A percentile compares a stretch with the other conserved stretches of the same genome.
Evolutionary conservation across 2,888 invertebrate genomes (phyloP).

Genomic region (Pristionchus japonicus): DNA sequence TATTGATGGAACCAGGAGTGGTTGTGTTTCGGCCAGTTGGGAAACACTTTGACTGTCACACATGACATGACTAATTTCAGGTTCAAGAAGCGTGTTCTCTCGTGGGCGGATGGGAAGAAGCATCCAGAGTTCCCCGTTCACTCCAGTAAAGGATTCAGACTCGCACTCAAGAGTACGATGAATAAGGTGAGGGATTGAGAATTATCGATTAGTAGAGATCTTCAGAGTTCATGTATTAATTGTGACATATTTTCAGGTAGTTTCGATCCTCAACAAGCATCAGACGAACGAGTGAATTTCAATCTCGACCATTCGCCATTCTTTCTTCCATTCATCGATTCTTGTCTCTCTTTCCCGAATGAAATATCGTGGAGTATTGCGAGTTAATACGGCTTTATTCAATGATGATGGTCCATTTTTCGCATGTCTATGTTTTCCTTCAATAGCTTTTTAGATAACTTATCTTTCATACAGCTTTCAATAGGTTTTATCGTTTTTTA

Average conservation of each 20-base stretch:
- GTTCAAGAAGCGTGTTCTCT: not conserved
- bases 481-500: not conserved
- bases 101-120: conserved; percentile 29
- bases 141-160: conserved; percentile 48
- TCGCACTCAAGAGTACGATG: conserved; percentile 45
- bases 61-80: not conserved
- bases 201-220: too few relatives aligned
- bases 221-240: not conserved
- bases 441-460: not conserved
- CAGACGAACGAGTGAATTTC: not conserved
- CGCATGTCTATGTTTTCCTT: not conserved
- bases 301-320: not conserved
- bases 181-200: not conserved
- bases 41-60: too few relatives aligned
- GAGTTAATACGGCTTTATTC: not conserved
- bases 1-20: not conserved
- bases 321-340: not conserved
- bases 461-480: not conserved
- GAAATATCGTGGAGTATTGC: not conserved
- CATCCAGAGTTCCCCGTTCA: conserved; percentile 45
- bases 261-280: not conserved
- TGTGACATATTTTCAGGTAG: not conserved
- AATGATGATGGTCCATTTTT: not conserved
- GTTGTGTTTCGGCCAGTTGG: not conserved
- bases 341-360: not conserved